Evolutionary conservation across 2,888 invertebrate species (phyloP).

Genomic region (Apamea epomidion): DNA sequence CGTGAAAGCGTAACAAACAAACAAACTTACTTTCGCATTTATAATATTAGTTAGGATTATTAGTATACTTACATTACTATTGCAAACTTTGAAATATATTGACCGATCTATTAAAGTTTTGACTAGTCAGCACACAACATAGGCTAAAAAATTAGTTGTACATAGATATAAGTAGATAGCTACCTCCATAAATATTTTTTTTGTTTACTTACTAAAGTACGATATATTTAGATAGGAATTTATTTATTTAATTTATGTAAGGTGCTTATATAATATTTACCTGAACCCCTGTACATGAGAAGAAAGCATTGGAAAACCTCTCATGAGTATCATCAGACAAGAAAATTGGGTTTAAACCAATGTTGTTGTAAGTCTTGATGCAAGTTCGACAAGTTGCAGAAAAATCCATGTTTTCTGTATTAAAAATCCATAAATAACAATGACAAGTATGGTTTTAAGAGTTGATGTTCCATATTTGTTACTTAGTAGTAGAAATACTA

Average conservation of each 20-base stretch:
- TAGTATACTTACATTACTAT: too few species aligned
- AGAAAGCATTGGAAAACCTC: conserved; percentile 28
- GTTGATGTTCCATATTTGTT: not conserved
- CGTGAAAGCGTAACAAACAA: too few species aligned
- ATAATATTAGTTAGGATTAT: too few species aligned
- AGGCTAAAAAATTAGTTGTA: not conserved
- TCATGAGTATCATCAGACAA: conserved; percentile 21
- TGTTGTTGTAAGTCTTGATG: not conserved
- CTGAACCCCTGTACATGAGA: conserved; percentile 42
- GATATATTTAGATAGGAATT: not conserved
- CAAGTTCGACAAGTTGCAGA: conserved; percentile 49
- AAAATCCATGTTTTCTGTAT: conserved; percentile 53
- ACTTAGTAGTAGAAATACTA: not conserved
- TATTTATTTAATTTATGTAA: not conserved
- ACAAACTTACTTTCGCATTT: too few species aligned
- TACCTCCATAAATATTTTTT: not conserved
- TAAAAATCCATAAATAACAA: not conserved
- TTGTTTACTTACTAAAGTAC: not conserved
- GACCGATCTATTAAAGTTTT: too few species aligned
- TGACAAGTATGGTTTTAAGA: rapidly evolving
- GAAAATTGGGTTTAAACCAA: conserved; percentile 47
- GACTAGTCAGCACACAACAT: too few species aligned
- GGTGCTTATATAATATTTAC: conserved; percentile 19
- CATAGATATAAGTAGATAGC: not conserved
- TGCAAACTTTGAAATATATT: too few species aligned